These are phyloP conservation scores for Plecturocebus donacophilus DNA, from an alignment of 2,113 vertebrate species.

Conservation along the genomic window DNA sequence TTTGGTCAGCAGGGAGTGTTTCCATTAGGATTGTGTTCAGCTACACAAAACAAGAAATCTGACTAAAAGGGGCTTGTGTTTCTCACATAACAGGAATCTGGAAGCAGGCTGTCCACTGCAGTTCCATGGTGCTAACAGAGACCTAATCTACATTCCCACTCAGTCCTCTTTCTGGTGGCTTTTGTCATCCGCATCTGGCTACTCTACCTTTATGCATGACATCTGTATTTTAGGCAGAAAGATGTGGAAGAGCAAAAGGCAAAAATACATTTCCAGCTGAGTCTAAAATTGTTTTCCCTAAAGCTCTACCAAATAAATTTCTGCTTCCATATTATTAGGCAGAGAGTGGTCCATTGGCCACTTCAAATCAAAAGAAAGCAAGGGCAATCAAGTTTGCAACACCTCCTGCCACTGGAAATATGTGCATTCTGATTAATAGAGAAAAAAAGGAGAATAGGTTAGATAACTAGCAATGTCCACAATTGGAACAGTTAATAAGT, in stretches of 20 bases:
- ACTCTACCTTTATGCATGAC: neutral
- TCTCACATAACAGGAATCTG: neutral
- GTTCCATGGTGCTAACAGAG: neutral
- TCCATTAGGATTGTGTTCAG: neutral
- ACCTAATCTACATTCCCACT: neutral
- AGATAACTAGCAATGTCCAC: neutral
- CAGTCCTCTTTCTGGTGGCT: neutral
- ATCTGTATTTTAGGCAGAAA: neutral
- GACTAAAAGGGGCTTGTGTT: neutral
- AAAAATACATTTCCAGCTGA: neutral
- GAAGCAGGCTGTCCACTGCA: neutral
- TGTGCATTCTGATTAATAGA: neutral
- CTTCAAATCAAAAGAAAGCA: neutral
- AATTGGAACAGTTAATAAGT: neutral
- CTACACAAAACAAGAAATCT: neutral
- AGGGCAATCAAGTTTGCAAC: neutral
- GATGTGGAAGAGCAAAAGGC: neutral
- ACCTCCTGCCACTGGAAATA: neutral
- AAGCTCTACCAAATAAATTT: neutral
- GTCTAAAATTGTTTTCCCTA: neutral
- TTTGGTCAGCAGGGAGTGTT: no score
- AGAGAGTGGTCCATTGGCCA: neutral
- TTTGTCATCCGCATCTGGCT: neutral
- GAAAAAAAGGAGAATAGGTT: neutral
- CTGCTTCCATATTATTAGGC: neutral